These are phyloP conservation scores for Sminthurinus aureus DNA, from an alignment of 2,888 invertebrate species.

Conservation along the genomic window DNA sequence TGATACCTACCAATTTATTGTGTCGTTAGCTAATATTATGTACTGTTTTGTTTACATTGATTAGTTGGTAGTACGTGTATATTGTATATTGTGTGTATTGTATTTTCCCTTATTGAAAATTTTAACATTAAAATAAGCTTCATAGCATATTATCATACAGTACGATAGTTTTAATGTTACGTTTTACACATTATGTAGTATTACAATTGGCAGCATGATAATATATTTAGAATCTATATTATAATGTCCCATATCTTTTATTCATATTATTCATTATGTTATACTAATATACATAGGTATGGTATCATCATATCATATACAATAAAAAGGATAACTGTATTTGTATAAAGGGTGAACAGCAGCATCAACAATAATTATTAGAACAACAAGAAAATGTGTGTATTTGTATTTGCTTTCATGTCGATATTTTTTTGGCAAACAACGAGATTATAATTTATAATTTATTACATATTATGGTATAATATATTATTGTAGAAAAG, in stretches of 20 bases:
- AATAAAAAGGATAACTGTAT: too few species aligned
- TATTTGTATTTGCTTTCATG: too few species aligned
- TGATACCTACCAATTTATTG: background rate
- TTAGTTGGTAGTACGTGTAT: background rate
- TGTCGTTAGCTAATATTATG: background rate
- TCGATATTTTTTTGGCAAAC: background rate
- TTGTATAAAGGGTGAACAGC: too few species aligned
- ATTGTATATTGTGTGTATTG: background rate
- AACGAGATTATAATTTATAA: background rate
- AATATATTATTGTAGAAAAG: too few species aligned
- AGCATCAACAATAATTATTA: background rate
- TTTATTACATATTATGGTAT: too few species aligned
- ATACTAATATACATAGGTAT: too few species aligned
- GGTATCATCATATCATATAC: too few species aligned
- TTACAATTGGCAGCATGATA: background rate
- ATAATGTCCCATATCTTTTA: too few species aligned
- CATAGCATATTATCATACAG: background rate
- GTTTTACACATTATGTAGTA: background rate
- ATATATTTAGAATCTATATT: background rate
- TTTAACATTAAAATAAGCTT: background rate
- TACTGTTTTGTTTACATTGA: background rate
- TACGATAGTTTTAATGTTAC: background rate
- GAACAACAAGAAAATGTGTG: background rate
- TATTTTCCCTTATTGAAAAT: background rate
- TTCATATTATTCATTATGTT: too few species aligned